Base-by-base conservation (phyloP, 1,140 invertebrate genomes). In the Microvelia longipes region DNA sequence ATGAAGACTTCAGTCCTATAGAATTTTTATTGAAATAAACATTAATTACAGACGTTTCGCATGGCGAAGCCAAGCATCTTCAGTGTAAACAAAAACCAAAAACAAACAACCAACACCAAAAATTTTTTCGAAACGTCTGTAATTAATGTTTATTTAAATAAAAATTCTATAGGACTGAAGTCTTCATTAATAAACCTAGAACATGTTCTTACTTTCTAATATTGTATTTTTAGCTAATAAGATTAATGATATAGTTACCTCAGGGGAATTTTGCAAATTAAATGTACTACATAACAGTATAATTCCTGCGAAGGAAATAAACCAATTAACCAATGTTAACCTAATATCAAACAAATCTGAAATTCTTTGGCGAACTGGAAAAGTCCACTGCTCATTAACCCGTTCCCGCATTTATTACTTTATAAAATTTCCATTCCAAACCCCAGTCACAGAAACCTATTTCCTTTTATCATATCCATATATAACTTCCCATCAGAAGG, bases 211-310 rank as follows among this genome's bases (percentile, higher is more conserved):
- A 68, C 25, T 28, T 27, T 68, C 11, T 30, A 30, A 19, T 11
- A n/a, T 68, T 19, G 13, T 25, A 2, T 50, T 14, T 24, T 14
- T 30, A 30, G 28, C 15, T 19, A n/a, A 30, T 50, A 50, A 68
- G 35, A 50, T 68, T 2, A 68, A 66, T 24, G 66, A 66, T 66
- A 66, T 66, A 11, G 24, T 11, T 29, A 29, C 25, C 11, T 66
- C 66, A 11, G 13, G 26, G 24, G 66, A 66, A 28, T 66, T 66
- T 66, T 66, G 66, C 24, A 66, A 66, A 29, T 25, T 66, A 28
- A 66, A 66, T 24, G 13, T 66, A 28, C 13, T 66, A 29, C 66
- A 66, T 29, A 27, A 66, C 28, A 66, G 66, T 25, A 66, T 66
- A 28, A 66, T 66, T 24, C 5, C 15, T 14, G 24, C 24, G 2